A percentile compares a stretch with the other conserved stretches of the same genome.
These are phyloP conservation scores for Plodia interpunctella DNA, from an alignment of 1,140 invertebrate species.

Conservation along the genomic window DNA sequence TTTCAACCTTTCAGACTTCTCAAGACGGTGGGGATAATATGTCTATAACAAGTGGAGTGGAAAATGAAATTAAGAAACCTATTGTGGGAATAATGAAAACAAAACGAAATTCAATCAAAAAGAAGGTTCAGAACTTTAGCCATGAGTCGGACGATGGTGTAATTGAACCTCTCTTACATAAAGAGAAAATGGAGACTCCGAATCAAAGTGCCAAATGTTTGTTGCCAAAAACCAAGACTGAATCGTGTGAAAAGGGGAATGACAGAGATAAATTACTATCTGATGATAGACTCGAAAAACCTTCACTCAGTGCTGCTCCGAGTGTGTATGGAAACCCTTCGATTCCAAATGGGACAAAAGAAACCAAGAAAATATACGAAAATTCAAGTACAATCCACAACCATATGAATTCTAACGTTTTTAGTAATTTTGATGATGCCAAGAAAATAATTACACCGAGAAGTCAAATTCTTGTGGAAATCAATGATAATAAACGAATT, in stretches of 20 bases:
- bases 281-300: conserved; percentile 26
- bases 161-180: conserved; percentile 65
- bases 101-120: conserved; percentile 64
- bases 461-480: conserved; percentile 54
- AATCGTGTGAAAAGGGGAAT: conserved; percentile 33
- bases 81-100: conserved; percentile 55
- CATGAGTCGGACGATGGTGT: conserved; percentile 65
- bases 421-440: conserved; percentile 29
- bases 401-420: conserved; percentile 60
- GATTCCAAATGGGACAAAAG: conserved; percentile 23
- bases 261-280: conserved; percentile 29
- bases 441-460: conserved; percentile 32
- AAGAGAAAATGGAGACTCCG: conserved; percentile 43
- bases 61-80: conserved; percentile 62
- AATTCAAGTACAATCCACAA: conserved; percentile 40
- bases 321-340: conserved; percentile 17
- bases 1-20: conserved; percentile 46
- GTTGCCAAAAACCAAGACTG: conserved; percentile 60
- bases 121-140: conserved; percentile 59
- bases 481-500: conserved; percentile 39
- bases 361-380: conserved; percentile 19
- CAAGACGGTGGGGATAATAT: conserved; percentile 60
- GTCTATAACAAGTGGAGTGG: conserved; percentile 60
- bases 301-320: conserved; percentile 13
- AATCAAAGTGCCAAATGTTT: conserved; percentile 65